These are phyloP conservation scores for Gryllus bimaculatus DNA, from an alignment of 1,140 invertebrate species.

Conservation along the genomic window DNA sequence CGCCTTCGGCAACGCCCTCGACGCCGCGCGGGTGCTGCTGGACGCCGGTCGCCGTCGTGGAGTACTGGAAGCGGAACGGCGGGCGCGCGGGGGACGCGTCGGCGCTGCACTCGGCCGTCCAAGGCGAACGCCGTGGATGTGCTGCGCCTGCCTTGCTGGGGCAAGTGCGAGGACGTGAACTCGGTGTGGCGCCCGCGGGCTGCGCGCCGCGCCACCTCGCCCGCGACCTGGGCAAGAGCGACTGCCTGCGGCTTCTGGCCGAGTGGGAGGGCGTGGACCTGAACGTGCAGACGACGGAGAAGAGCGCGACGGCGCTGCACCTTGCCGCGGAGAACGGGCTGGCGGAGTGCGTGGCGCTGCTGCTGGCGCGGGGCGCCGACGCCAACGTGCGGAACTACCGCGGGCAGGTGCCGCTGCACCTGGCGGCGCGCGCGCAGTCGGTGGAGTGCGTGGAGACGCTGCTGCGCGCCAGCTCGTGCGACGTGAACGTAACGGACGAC, in stretches of 20 bases:
- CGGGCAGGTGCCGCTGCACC: slow-evolving; percentile 66
- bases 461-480: slow-evolving; percentile 52
- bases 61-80: slow-evolving; percentile 36
- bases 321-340: slow-evolving; percentile 70
- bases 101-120: slow-evolving; percentile 66
- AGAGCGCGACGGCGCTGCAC: slow-evolving; percentile 66
- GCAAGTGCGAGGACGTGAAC: slow-evolving; percentile 58
- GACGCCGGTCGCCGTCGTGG: slow-evolving; percentile 50
- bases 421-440: slow-evolving; percentile 63
- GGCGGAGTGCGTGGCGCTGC: slow-evolving; percentile 56
- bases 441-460: slow-evolving; percentile 67
- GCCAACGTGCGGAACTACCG: slow-evolving; percentile 58
- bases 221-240: slow-evolving; percentile 59
- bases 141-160: slow-evolving; percentile 56
- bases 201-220: slow-evolving; percentile 66
- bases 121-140: slow-evolving; percentile 63
- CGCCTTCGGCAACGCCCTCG: slow-evolving; percentile 64
- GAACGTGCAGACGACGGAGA: slow-evolving; percentile 53
- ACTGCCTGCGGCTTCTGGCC: slow-evolving; percentile 57
- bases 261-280: slow-evolving; percentile 51
- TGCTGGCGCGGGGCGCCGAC: slow-evolving; percentile 63
- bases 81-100: slow-evolving; percentile 52
- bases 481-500: slow-evolving; percentile 64
- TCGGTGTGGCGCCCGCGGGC: slow-evolving; percentile 54
- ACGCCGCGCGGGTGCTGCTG: slow-evolving; percentile 59